These are phyloP conservation scores for Seriola rivoliana DNA, from an alignment of 2,113 vertebrate genomes.

Conservation along the genomic window DNA sequence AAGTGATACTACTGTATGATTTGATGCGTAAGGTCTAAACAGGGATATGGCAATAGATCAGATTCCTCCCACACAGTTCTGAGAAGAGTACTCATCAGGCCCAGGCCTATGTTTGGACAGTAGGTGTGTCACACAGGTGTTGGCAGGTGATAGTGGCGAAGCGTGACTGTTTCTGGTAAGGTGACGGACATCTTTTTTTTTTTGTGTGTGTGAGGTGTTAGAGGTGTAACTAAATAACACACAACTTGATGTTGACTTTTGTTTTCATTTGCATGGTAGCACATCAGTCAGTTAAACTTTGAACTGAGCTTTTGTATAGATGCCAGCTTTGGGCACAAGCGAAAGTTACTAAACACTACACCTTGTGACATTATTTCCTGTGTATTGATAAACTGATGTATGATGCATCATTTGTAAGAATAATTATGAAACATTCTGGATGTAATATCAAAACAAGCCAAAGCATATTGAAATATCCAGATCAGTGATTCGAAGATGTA, in stretches of 20 bases:
- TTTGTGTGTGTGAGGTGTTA: not conserved
- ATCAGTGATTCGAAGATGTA: too few species aligned
- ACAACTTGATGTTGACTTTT: not conserved
- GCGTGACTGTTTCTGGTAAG: too few species aligned
- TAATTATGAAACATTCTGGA: not conserved
- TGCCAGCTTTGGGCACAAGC: not conserved
- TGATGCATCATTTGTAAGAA: not conserved
- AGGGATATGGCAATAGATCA: too few species aligned
- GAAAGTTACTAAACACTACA: not conserved
- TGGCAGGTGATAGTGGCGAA: not conserved
- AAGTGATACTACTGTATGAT: too few species aligned
- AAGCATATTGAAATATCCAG: too few species aligned
- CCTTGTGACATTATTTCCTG: not conserved
- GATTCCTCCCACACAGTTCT: not conserved
- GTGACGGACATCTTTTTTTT: too few species aligned
- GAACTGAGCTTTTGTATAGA: not conserved
- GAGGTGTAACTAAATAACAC: not conserved
- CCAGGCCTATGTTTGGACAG: too few species aligned
- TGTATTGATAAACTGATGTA: not conserved
- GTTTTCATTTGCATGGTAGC: conserved; percentile 19
- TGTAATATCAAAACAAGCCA: too few species aligned
- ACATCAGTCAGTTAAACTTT: not conserved
- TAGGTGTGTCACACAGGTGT: not conserved
- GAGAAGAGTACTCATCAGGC: not conserved
- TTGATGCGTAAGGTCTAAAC: too few species aligned